A percentile compares a stretch with the other conserved stretches of the same genome.
These are phyloP conservation scores for Acanthurus tractus DNA, from an alignment of 2,797 vertebrate species.

Conservation along the genomic window DNA sequence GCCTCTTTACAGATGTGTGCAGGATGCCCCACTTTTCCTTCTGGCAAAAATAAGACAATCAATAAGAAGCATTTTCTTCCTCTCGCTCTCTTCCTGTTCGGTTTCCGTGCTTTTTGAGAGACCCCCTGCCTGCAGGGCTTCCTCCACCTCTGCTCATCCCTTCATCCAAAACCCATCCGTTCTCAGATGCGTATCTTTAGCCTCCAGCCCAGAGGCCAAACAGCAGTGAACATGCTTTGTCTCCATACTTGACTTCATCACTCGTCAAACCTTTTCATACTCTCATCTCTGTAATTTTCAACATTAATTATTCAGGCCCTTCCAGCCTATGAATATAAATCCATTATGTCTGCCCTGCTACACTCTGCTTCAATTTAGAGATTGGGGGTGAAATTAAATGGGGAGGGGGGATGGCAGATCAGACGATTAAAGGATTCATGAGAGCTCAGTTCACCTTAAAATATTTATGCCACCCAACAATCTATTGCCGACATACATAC, in stretches of 20 bases:
- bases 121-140: conserved; percentile 51
- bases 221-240: conserved; percentile 52
- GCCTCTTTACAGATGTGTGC: conserved; percentile 41
- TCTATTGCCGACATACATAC: conserved; percentile 26
- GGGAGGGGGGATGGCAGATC: conserved; percentile 53
- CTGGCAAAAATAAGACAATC: conserved; percentile 61
- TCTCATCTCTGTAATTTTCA: conserved; percentile 68
- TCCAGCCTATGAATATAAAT: conserved; percentile 73
- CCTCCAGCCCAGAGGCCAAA: conserved; percentile 59
- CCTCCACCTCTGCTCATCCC: conserved; percentile 51
- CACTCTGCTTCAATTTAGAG: conserved; percentile 68
- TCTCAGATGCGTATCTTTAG: conserved; percentile 53
- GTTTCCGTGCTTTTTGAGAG: conserved; percentile 33
- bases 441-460: conserved; percentile 55
- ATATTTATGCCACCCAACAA: conserved; percentile 59
- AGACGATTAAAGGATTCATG: conserved; percentile 60
- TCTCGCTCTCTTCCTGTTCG: conserved; percentile 36
- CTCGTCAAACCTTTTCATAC: conserved; percentile 40
- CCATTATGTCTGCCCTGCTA: conserved; percentile 65
- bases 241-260: conserved; percentile 54
- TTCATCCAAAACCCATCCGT: conserved; percentile 52
- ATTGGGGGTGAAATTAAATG: conserved; percentile 54
- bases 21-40: conserved; percentile 44
- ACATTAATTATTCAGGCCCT: conserved; percentile 78
- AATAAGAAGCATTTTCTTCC: conserved; percentile 61